phyloP scores from a whole-genome alignment of 35 echinoderm and acorn worm genomes.

The Ophiothrix spiculata region DNA sequence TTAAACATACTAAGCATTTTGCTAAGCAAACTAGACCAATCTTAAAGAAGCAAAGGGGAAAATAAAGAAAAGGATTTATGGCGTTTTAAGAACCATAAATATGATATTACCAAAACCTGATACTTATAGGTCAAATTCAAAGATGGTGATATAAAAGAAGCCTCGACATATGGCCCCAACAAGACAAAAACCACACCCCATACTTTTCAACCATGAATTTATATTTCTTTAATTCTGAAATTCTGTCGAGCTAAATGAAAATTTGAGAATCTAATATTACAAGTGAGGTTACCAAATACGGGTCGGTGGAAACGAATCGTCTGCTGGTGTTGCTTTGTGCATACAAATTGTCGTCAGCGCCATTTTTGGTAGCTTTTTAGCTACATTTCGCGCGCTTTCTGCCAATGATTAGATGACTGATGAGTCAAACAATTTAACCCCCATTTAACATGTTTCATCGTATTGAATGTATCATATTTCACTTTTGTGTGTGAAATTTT shows the following conservation, averaged over 20 bases:
- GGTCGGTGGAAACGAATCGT: neutral
- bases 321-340: neutral
- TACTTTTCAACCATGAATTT: too few relatives aligned
- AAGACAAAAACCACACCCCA: too few relatives aligned
- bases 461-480: neutral
- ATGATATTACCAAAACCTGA: too few relatives aligned
- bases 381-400: neutral
- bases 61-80: too few relatives aligned
- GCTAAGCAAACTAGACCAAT: too few relatives aligned
- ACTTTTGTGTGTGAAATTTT: neutral
- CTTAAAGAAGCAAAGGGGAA: too few relatives aligned
- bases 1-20: too few relatives aligned
- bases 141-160: too few relatives aligned
- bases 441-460: slow-evolving; percentile 7
- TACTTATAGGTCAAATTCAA: too few relatives aligned
- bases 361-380: slow-evolving; percentile 6
- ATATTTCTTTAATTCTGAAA: neutral
- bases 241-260: neutral
- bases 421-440: slow-evolving; percentile 7
- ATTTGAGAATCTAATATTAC: slow-evolving; percentile 10
- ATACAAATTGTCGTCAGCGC: neutral
- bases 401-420: too few relatives aligned
- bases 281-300: neutral
- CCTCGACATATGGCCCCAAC: too few relatives aligned
- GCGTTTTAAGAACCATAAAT: too few relatives aligned